A percentile compares a stretch with the other conserved stretches of the same genome.
Evolutionary conservation across 2,113 vertebrate genomes (phyloP).

Genomic region (Ariopsis seemanni): DNA sequence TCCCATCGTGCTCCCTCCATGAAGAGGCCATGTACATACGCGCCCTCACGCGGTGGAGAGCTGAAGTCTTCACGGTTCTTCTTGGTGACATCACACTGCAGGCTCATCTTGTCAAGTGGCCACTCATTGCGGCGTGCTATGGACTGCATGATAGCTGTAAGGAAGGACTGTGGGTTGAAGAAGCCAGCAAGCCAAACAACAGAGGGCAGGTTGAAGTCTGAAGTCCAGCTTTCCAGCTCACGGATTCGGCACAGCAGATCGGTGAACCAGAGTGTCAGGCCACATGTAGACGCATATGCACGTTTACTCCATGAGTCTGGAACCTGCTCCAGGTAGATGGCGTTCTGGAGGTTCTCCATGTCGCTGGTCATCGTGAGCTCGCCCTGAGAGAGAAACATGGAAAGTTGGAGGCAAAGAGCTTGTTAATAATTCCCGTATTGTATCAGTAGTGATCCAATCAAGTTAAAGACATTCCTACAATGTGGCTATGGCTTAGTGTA

Average conservation of each 20-base stretch:
- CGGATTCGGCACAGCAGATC: slow-evolving; percentile 85
- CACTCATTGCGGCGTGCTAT: slow-evolving; percentile 84
- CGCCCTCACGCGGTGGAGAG: slow-evolving; percentile 84
- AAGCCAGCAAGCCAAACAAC: slow-evolving; percentile 88
- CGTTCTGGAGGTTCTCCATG: slow-evolving; percentile 88
- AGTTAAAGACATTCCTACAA: not conserved
- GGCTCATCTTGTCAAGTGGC: slow-evolving; percentile 88
- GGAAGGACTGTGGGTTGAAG: slow-evolving; percentile 93
- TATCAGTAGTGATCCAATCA: not conserved
- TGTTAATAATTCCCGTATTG: not conserved
- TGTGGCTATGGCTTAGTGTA: not conserved
- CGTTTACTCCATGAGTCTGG: slow-evolving; percentile 83
- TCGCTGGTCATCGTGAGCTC: slow-evolving; percentile 90
- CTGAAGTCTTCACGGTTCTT: slow-evolving; percentile 84
- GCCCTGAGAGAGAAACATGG: slow-evolving; percentile 72
- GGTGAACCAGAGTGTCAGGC: slow-evolving; percentile 83
- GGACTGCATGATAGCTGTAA: slow-evolving; percentile 94
- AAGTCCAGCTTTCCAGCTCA: slow-evolving; percentile 86
- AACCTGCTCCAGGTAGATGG: slow-evolving; percentile 82
- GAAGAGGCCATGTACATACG: slow-evolving; percentile 85
- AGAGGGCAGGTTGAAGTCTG: slow-evolving; percentile 83
- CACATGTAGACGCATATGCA: slow-evolving; percentile 86
- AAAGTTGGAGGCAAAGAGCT: not conserved
- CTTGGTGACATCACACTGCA: slow-evolving; percentile 93
- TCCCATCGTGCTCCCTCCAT: slow-evolving; percentile 96